These are phyloP conservation scores for Zaprionus gabonicus DNA, from an alignment of 1,140 invertebrate genomes.

Conservation along the genomic window DNA sequence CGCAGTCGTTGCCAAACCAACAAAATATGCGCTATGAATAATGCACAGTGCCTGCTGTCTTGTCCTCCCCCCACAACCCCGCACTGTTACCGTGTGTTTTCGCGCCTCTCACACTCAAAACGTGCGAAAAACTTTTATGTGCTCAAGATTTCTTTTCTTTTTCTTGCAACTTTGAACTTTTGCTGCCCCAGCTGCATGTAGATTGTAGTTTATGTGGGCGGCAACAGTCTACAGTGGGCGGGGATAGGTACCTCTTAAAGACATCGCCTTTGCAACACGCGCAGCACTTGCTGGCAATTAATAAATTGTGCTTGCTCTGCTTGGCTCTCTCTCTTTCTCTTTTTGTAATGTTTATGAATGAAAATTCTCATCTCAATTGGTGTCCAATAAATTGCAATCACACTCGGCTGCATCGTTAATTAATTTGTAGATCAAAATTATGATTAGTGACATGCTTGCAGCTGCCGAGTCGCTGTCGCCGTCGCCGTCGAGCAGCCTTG, in stretches of 20 bases:
- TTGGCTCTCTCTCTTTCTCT: not conserved
- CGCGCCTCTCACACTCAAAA: constrained; percentile 40
- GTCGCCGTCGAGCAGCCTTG: constrained; percentile 56
- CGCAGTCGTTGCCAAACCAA: constrained; percentile 57
- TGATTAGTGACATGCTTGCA: constrained; percentile 67
- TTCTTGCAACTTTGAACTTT: constrained; percentile 77
- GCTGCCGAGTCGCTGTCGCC: constrained; percentile 48
- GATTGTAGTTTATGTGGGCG: not conserved
- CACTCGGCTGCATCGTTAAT: constrained; percentile 70
- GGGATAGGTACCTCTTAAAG: not conserved
- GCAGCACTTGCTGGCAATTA: constrained; percentile 79
- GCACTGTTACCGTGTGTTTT: constrained; percentile 2
- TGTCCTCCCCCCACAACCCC: not conserved
- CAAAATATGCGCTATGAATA: constrained; percentile 72
- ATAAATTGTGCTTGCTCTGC: constrained; percentile 49
- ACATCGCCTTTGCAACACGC: constrained; percentile 41
- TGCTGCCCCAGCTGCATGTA: constrained; percentile 8
- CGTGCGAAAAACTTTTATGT: constrained; percentile 81
- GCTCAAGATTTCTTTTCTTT: constrained; percentile 50
- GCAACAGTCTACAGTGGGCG: not conserved
- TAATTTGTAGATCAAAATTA: constrained; percentile 81
- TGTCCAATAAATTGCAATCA: constrained; percentile 83
- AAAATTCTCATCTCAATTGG: constrained; percentile 73
- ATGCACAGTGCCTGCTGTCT: constrained; percentile 22
- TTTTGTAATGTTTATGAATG: constrained; percentile 76